phyloP scores from a whole-genome alignment of 2,888 invertebrate species.

The Ramazzottius varieornatus region DNA sequence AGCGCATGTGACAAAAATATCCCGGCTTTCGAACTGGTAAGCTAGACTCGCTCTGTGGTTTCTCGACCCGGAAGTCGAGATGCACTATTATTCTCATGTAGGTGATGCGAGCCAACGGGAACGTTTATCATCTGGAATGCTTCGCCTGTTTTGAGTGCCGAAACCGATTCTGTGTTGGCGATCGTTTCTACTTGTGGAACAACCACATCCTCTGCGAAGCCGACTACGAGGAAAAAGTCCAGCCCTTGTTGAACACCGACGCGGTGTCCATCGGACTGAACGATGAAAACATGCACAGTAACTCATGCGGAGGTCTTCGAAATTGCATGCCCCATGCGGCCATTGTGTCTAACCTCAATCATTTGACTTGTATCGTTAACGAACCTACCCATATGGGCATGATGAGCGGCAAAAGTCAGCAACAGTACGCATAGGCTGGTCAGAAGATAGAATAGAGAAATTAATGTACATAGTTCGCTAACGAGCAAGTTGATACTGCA shows the following conservation, averaged over 20 bases:
- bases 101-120: conserved; percentile 70
- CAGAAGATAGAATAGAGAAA: too few relatives aligned
- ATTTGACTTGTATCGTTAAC: not conserved
- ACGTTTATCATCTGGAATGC: conserved; percentile 76
- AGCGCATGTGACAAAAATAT: conserved; percentile 73
- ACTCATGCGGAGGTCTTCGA: not conserved
- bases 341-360: not conserved
- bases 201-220: conserved; percentile 80
- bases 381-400: not conserved
- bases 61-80: too few relatives aligned
- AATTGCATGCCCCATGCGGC: not conserved
- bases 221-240: conserved; percentile 67
- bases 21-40: conserved; percentile 82
- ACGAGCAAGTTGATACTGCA: too few relatives aligned
- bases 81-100: too few relatives aligned
- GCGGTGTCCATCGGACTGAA: not conserved
- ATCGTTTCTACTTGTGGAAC: conserved; percentile 69
- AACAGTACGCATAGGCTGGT: too few relatives aligned
- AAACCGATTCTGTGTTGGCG: conserved; percentile 78
- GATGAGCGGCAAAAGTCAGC: too few relatives aligned
- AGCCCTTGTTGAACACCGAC: conserved; percentile 34
- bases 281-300: not conserved
- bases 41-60: too few relatives aligned
- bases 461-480: too few relatives aligned
- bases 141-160: conserved; percentile 81